A percentile compares a stretch with the other conserved stretches of the same genome.
Evolutionary conservation across 2,797 vertebrate genomes (phyloP).

Genomic region (Enteromius anoplus): DNA sequence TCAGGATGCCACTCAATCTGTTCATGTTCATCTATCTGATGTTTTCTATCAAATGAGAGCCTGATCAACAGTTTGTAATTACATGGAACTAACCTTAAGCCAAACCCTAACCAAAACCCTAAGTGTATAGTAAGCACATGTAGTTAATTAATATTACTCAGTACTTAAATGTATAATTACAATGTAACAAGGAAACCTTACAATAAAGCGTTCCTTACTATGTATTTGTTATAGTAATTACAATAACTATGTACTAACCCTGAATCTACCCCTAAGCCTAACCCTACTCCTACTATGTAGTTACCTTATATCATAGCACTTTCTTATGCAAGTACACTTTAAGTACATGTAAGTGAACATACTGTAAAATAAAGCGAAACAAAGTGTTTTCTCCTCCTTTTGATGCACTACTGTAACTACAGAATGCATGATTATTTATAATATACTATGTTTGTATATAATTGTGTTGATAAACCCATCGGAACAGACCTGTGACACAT

Average conservation of each 20-base stretch:
- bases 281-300: too few relatives aligned
- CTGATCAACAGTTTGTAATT: background rate
- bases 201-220: too few relatives aligned
- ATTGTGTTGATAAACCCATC: background rate
- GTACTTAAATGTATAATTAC: background rate
- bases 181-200: background rate
- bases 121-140: background rate
- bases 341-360: too few relatives aligned
- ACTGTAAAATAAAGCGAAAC: background rate
- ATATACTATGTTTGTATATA: background rate
- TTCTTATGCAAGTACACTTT: too few relatives aligned
- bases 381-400: background rate
- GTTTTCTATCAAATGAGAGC: background rate
- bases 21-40: background rate
- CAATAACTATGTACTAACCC: too few relatives aligned
- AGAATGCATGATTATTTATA: background rate
- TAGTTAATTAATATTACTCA: background rate
- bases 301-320: too few relatives aligned
- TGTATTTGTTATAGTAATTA: too few relatives aligned
- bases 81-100: background rate
- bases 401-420: background rate
- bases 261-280: too few relatives aligned
- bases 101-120: background rate
- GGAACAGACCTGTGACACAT: background rate
- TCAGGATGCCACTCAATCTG: background rate